A percentile compares a stretch with the other conserved stretches of the same genome.
phyloP scores from a whole-genome alignment of 2,888 invertebrate genomes.

The Aleiodes alternator region DNA sequence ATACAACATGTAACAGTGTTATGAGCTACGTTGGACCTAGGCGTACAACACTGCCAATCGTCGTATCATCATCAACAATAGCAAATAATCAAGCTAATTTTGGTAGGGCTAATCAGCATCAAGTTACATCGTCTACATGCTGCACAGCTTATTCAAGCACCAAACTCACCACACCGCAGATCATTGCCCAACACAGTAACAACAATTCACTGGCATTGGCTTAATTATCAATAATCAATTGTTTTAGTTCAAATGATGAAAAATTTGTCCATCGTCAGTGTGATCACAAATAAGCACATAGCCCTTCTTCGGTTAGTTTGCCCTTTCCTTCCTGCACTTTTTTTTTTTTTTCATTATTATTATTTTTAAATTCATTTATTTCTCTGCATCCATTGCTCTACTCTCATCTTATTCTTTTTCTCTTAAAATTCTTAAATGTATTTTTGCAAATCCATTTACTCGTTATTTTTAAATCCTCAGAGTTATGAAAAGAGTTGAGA shows the following conservation, averaged over 20 bases:
- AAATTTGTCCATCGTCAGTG: neutral
- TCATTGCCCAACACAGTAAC: slow-evolving; percentile 46
- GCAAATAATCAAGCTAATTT: slow-evolving; percentile 40
- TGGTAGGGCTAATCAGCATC: slow-evolving; percentile 42
- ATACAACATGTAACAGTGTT: slow-evolving; percentile 30
- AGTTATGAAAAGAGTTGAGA: slow-evolving; percentile 19
- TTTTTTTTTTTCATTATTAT: neutral
- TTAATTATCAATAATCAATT: slow-evolving; percentile 15
- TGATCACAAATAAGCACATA: neutral
- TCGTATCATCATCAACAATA: slow-evolving; percentile 46
- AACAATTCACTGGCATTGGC: slow-evolving; percentile 43
- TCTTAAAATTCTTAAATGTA: neutral
- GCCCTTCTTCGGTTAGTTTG: slow-evolving; percentile 17
- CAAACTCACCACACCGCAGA: slow-evolving; percentile 45
- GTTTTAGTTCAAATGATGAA: neutral
- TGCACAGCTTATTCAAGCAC: slow-evolving; percentile 47
- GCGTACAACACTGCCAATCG: slow-evolving; percentile 56
- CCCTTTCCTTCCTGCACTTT: slow-evolving; percentile 26
- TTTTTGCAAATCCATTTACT: slow-evolving; percentile 8
- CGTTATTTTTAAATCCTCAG: neutral
- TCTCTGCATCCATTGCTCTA: neutral
- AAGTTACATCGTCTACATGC: slow-evolving; percentile 38
- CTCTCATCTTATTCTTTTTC: neutral
- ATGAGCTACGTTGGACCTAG: slow-evolving; percentile 50
- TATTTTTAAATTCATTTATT: neutral